Evolutionary conservation across 1,140 invertebrate species (phyloP).

Genomic region (Argopecten irradians): DNA sequence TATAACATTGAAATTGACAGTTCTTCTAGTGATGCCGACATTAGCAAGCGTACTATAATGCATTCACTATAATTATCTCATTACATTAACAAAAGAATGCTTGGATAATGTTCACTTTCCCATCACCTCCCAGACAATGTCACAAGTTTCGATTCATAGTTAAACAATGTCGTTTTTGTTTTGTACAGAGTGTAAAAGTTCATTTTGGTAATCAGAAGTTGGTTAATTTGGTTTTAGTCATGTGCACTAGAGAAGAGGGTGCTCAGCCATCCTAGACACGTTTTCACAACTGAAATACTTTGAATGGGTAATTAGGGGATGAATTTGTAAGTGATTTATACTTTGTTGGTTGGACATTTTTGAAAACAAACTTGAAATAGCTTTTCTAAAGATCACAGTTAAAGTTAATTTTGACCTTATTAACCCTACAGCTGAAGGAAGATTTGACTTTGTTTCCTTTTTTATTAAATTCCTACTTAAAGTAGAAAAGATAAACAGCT

Average conservation of each 20-base stretch:
- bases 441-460: no score
- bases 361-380: not conserved
- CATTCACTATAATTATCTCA: not conserved
- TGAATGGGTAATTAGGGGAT: not conserved
- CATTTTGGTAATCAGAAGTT: not conserved
- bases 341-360: not conserved
- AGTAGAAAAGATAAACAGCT: no score
- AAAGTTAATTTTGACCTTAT: no score
- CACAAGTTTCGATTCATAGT: not conserved
- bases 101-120: not conserved
- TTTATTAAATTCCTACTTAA: no score
- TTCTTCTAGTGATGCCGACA: not conserved
- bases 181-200: not conserved
- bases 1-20: not conserved
- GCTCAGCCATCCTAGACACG: not conserved
- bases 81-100: not conserved
- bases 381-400: not conserved
- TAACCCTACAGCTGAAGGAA: no score
- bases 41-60: not conserved
- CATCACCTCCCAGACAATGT: not conserved
- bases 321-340: not conserved
- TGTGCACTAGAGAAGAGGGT: not conserved
- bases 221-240: constrained; percentile 4
- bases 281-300: constrained; percentile 2
- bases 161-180: not conserved